Evolutionary conservation across 2,113 vertebrate genomes (phyloP).

Genomic region (Gymnocephalus cernua): DNA sequence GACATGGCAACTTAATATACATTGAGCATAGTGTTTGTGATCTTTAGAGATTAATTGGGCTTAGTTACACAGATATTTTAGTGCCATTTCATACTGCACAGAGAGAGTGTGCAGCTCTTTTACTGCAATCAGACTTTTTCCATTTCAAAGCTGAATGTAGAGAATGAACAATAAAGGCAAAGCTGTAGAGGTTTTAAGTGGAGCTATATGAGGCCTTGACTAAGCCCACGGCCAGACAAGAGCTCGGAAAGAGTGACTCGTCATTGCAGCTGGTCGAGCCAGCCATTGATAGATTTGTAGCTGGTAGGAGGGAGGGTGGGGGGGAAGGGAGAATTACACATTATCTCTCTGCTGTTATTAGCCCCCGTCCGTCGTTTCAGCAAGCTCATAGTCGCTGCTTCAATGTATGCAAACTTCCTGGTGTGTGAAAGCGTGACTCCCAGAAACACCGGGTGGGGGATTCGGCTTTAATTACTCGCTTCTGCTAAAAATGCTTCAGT

Average conservation of each 20-base stretch:
- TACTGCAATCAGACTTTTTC: neutral
- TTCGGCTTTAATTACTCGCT: slow-evolving; percentile 78
- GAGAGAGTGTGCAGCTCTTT: neutral
- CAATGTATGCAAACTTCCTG: slow-evolving; percentile 62
- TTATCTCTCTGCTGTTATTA: slow-evolving; percentile 34
- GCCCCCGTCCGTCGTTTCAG: slow-evolving; percentile 21
- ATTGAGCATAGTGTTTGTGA: neutral
- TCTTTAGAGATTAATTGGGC: neutral
- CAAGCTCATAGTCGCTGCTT: slow-evolving; percentile 54
- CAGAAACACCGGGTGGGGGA: slow-evolving; percentile 58
- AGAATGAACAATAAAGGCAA: neutral
- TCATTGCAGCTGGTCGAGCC: slow-evolving; percentile 39
- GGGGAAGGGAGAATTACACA: slow-evolving; percentile 15
- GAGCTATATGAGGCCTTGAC: slow-evolving; percentile 24
- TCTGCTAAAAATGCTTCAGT: slow-evolving; percentile 68
- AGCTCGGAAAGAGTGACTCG: slow-evolving; percentile 73
- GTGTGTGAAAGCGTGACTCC: slow-evolving; percentile 59
- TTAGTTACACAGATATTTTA: neutral
- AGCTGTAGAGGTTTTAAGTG: slow-evolving; percentile 29
- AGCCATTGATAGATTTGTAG: slow-evolving; percentile 58
- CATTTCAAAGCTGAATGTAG: slow-evolving; percentile 14
- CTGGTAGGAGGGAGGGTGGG: neutral
- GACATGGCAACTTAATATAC: neutral
- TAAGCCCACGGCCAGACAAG: slow-evolving; percentile 27
- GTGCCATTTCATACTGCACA: neutral